Evolutionary conservation across 2,113 vertebrate genomes (phyloP).

Genomic region (mouse (Mus musculus)): DNA sequence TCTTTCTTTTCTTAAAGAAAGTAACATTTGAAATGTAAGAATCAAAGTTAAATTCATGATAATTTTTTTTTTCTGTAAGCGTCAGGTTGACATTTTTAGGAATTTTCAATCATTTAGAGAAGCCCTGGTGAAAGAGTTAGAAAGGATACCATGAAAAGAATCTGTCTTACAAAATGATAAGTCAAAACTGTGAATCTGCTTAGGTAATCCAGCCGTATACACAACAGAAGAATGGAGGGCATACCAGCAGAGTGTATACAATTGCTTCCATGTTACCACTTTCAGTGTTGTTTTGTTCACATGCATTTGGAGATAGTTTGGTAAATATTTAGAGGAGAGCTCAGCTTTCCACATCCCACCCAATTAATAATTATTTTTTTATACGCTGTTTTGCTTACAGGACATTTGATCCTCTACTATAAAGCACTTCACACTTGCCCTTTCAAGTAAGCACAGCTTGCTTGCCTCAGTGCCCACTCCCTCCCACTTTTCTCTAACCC

Average conservation of each 20-base stretch:
- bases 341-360: neutral
- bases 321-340: neutral
- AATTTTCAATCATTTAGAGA: neutral
- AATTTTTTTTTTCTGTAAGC: neutral
- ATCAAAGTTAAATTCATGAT: slow-evolving; percentile 28
- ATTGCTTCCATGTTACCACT: neutral
- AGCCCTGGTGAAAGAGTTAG: neutral
- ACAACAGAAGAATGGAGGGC: neutral
- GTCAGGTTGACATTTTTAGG: neutral
- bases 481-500: neutral
- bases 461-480: accelerated
- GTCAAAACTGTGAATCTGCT: neutral
- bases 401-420: neutral
- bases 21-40: neutral
- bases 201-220: neutral
- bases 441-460: neutral
- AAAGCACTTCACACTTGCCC: neutral
- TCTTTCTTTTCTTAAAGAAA: neutral
- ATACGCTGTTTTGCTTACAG: neutral
- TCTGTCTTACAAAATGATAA: neutral
- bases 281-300: slow-evolving; percentile 15
- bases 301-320: neutral
- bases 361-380: slow-evolving; percentile 24
- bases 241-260: neutral
- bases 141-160: neutral